Evolutionary conservation across 2,113 vertebrate species (phyloP).

Genomic region (Nerophis ophidion): DNA sequence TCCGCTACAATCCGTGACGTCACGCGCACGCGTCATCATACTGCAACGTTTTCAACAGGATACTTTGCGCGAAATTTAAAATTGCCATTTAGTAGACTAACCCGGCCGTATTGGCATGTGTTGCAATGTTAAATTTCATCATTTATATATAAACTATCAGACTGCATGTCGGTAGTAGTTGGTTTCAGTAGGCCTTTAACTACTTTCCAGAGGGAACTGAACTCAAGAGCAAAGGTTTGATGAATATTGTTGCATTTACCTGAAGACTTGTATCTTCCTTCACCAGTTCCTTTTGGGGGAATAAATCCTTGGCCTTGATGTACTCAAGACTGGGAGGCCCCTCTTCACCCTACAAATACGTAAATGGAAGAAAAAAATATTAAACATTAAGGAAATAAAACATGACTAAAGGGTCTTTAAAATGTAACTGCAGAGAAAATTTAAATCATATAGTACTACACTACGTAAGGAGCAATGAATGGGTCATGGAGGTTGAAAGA

Average conservation of each 20-base stretch:
- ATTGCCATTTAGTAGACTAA: too few species aligned
- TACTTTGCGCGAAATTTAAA: too few species aligned
- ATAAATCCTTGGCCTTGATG: conserved; percentile 98
- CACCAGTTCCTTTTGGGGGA: conserved; percentile 94
- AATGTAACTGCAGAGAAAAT: background rate
- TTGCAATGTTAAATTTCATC: too few species aligned
- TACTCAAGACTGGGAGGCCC: conserved; percentile 99
- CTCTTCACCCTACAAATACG: conserved; percentile 85
- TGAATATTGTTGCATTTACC: conserved; percentile 62
- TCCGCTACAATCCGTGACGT: too few species aligned
- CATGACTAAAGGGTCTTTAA: background rate
- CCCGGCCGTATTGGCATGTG: too few species aligned
- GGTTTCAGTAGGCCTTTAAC: too few species aligned
- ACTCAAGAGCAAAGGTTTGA: conserved; percentile 4
- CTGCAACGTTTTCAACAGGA: too few species aligned
- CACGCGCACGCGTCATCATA: too few species aligned
- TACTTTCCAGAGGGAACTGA: background rate
- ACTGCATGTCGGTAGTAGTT: too few species aligned
- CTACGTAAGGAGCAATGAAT: background rate
- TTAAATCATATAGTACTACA: background rate
- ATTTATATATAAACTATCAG: too few species aligned
- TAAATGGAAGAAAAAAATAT: conserved; percentile 18
- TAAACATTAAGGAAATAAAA: background rate
- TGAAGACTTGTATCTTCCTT: conserved; percentile 96
- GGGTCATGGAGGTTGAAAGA: background rate